Percentiles rank a stretch among this genome's conserved stretches.
phyloP scores from a whole-genome alignment of 1,140 invertebrate genomes.

The Bilobella aurantiaca region DNA sequence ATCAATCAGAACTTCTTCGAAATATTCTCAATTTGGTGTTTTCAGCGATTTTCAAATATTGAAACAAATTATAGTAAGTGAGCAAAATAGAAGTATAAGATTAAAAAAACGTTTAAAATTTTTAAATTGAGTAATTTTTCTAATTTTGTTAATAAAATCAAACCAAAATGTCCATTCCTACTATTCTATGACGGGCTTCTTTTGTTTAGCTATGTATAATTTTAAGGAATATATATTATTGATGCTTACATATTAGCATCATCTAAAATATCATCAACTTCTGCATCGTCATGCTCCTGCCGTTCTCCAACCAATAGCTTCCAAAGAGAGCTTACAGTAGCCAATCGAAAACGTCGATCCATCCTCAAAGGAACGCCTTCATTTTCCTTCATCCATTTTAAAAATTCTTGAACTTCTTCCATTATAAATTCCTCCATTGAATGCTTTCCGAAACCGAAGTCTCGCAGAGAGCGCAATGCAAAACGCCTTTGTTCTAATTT shows the following conservation, averaged over 20 bases:
- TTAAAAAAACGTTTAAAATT: too few species aligned
- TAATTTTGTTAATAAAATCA: too few species aligned
- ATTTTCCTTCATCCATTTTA: slow-evolving; percentile 2
- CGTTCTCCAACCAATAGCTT: slow-evolving; percentile 67
- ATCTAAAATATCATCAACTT: not conserved
- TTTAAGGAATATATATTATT: not conserved
- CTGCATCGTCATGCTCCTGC: slow-evolving; percentile 38
- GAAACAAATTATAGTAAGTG: too few species aligned
- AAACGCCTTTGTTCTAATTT: slow-evolving; percentile 19
- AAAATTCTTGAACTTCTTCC: slow-evolving; percentile 14
- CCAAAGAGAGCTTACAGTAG: slow-evolving; percentile 70
- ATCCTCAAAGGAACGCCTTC: not conserved
- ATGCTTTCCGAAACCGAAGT: slow-evolving; percentile 18
- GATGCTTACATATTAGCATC: not conserved
- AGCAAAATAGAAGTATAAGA: too few species aligned
- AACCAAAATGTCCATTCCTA: too few species aligned
- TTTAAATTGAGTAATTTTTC: too few species aligned
- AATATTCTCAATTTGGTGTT: too few species aligned
- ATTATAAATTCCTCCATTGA: slow-evolving; percentile 15
- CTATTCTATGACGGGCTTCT: too few species aligned
- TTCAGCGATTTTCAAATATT: too few species aligned
- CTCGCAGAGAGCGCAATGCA: slow-evolving; percentile 12
- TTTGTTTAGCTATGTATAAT: too few species aligned
- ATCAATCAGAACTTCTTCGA: too few species aligned
- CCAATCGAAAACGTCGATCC: slow-evolving; percentile 18